Evolutionary conservation across 2,797 vertebrate genomes (phyloP), one percentile per base, ranked within the genome.

Genomic region (Chrosomus eos): DNA sequence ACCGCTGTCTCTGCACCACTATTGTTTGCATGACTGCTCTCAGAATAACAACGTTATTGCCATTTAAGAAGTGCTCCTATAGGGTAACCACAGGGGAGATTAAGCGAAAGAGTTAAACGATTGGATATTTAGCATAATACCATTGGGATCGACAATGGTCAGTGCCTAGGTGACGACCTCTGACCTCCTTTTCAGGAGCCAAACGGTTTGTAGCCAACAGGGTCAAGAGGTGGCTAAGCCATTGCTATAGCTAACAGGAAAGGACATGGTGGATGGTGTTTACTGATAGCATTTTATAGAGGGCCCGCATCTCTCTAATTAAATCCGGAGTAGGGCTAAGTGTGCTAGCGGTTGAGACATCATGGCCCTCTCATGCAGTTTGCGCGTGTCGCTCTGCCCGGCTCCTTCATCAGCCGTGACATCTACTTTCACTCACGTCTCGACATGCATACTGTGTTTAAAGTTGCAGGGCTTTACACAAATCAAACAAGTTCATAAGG

Each of bases 151-250:
- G 10, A 68, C 28, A 33, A 64, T 62, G 19, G 48, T 66, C 62
- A 7, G 13, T 26, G 16, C 74, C 68, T 62, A 33, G 68, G 48
- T 33, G 75, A 51, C 3, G 40, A 83, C 66, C 45, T 74, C 68
- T 70, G 43, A 82, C 83, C 81, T 36, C 11, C 67, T 76, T 68
- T 83, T 74, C 45, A 45, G 40, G 74, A 83, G 83, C 71, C n/a
- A 40, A 79, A 23, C 28, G 33, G 40, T 48, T 51, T 74, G 48
- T 26, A 58, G 8, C 14, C 23, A 36, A 45, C 28, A 62, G 64
- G 86, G 87, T 90, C 83, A 88, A 38, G 75, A 83, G 81, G 85
- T 75, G 62, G 51, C 26, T 75, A 84, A 85, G 83, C 84, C 58
- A 66, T 87, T 87, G 79, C 51, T 21, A 7, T 67, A 85, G 53